phyloP scores from a whole-genome alignment of 2,797 vertebrate species.

The Myotis myotis region DNA sequence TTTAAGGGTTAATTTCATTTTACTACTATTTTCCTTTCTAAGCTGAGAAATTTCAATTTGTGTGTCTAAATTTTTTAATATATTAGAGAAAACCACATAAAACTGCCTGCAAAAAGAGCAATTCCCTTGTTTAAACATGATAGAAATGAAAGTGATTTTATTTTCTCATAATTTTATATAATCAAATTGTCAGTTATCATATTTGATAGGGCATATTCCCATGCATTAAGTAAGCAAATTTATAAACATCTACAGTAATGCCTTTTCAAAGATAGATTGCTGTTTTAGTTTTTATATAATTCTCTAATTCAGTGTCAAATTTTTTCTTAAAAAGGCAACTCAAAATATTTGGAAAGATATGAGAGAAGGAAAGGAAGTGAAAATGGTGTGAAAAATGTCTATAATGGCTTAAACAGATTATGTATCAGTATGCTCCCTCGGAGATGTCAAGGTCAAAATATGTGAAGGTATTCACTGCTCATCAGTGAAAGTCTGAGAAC shows the following conservation, averaged over 20 bases:
- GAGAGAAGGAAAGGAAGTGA: not conserved
- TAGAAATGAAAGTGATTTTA: constrained; percentile 12
- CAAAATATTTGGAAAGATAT: constrained; percentile 59
- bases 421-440: constrained; percentile 46
- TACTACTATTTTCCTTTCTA: not conserved
- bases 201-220: not conserved
- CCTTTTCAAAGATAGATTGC: constrained; percentile 14
- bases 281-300: constrained; percentile 45
- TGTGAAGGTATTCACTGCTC: constrained; percentile 70
- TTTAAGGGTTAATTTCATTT: not conserved
- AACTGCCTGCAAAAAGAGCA: not conserved
- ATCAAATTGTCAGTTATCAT: not conserved
- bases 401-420: constrained; percentile 39
- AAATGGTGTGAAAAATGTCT: constrained; percentile 35
- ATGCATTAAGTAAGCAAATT: not conserved
- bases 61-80: not conserved
- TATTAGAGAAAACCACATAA: not conserved
- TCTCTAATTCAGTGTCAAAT: constrained; percentile 34
- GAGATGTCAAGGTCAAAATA: constrained; percentile 72
- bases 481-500: constrained; percentile 74
- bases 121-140: not conserved
- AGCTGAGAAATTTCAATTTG: not conserved
- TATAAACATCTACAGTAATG: not conserved
- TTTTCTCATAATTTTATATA: not conserved
- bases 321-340: constrained; percentile 28